Evolutionary conservation across 37 sponge, comb jelly and placozoan genomes (phyloP).

Genomic region (Aplysina aerophoba): DNA sequence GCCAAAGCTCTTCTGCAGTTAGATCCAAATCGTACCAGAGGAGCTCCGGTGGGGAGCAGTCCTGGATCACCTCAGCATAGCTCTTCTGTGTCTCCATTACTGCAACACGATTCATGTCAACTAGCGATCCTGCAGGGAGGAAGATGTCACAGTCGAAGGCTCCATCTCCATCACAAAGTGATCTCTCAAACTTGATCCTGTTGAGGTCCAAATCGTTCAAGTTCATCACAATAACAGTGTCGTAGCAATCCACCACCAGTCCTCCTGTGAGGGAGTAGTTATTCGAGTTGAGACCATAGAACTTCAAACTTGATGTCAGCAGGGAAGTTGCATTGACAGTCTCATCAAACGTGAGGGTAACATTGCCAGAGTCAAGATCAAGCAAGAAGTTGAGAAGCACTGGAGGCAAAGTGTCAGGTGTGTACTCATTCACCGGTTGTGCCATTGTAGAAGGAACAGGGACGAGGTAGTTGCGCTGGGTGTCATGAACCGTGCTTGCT

Average conservation of each 20-base stretch:
- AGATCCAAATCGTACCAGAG: conserved; percentile 83
- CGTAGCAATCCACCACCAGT: conserved; percentile 69
- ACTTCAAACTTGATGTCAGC: conserved; percentile 30
- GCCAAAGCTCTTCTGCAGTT: conserved; percentile 64
- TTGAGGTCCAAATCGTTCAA: conserved; percentile 82
- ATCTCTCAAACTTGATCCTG: conserved; percentile 48
- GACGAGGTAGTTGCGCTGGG: conserved; percentile 81
- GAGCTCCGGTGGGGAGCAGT: conserved; percentile 69
- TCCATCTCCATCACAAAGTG: conserved; percentile 40
- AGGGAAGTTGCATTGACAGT: conserved; percentile 79
- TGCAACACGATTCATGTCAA: conserved; percentile 76
- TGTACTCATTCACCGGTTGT: conserved; percentile 36
- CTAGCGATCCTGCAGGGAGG: conserved; percentile 46
- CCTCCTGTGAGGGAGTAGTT: conserved; percentile 74
- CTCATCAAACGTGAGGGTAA: conserved; percentile 86
- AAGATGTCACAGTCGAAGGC: conserved; percentile 50
- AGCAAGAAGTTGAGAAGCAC: conserved; percentile 54
- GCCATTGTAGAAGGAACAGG: conserved; percentile 69
- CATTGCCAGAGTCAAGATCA: conserved; percentile 78
- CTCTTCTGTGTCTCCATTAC: background rate
- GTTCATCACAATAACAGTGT: conserved; percentile 59
- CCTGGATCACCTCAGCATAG: conserved; percentile 35
- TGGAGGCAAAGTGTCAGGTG: conserved; percentile 66
- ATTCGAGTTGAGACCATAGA: conserved; percentile 4
- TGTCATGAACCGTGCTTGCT: conserved; percentile 83